Base-by-base conservation (phyloP, 2,113 vertebrate species). In the Strix uralensis region DNA sequence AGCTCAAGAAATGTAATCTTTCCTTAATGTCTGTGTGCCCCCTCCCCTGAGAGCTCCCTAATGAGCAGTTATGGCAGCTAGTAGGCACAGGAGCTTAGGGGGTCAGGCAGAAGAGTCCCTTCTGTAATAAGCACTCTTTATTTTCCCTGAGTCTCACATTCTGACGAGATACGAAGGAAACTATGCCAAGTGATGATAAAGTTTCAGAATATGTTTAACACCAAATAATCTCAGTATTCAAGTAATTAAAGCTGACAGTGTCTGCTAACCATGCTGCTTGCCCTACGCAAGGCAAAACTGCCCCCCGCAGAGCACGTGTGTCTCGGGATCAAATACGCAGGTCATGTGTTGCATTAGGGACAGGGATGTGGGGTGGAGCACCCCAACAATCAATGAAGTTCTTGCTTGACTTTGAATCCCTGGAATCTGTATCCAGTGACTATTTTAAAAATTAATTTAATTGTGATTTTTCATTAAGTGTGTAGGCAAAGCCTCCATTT, bases 201-300 rank as follows among this genome's bases (percentile, higher is more conserved):
- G 57, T 23, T 69, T 75, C 66, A 77, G 49, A 73, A 38, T 32
- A 5, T 26, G 18, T 59, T 85, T 89, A 70, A 42, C 5, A 20
- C 21, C 38, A 62, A 69, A 52, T 25, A 66, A 89, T 44, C 18
- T 34, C 36, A 23, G 15, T 46, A 55, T 36, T 51, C 30, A 74
- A 13, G 38, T 69, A 72, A 49, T 54, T 26, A 46, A 25, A 42
- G 46, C 51, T 71, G 57, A 9, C 9, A 4, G 38, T 25, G 47
- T 36, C 29, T 58, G 59, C n/a, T 44, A 49, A 18, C 10, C 27
- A 13, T 3, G 1, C 29, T 44, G 47, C 22, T 66, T 72, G 13
- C 44, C 61, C 9, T 1, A 4, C 0, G 0, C 0, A 4, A 21
- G 18, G 4, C 13, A 55, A 22, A 84, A 40, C 42, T 36, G 21